Evolutionary conservation across 2,888 invertebrate genomes (phyloP), one percentile per base, ranked within the genome.

Genomic region (Anodontia alba): DNA sequence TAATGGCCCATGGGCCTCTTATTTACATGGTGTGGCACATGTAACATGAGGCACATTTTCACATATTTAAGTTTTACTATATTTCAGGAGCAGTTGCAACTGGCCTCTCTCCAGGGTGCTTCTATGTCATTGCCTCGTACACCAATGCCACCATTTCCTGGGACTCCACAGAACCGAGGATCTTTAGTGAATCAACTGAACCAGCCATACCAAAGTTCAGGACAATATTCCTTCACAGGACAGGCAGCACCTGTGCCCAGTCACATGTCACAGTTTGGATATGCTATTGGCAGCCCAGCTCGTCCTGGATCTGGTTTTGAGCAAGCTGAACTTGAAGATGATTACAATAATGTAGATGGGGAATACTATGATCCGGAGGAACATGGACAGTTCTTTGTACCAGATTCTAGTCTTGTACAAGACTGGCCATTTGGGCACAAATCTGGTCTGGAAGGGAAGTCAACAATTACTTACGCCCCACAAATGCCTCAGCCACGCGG

Each of bases 391-490:
- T 91, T 84, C 70, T 86, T 77, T 33, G 76, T 87, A 3, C 87
- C 88, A 20, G 91, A 92, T 46, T 83, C 88, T n/a, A 88, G 90
- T 57, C 83, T 91, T 12, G 77, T 89, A 12, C 88, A 91, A 79
- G 91, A 92, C 26, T 92, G 91, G 91, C 91, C 91, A n/a, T 91
- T 90, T 76, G 91, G 90, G 3, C 88, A 90, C 74, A 86, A 83
- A 43, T 83, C 91, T 38, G 89, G 89, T 15, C 78, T 90, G 26
- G 92, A 90, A 75, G 91, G 90, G 72, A 89, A 89, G 62, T 90
- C 90, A 0, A 90, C 91, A 5, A 81, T 91, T 1, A 90, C 91
- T 31, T 90, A 91, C 76, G 80, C 89, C 1, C 90, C 91, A 67
- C 89, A 88, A 31, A 23, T 23, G 57, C 70, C 76, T 15, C 78